Percentiles rank a stretch among this genome's conserved stretches.
Conservation (phyloP, 1,140 invertebrate genomes). For the Aphelinus atriplicis region DNA sequence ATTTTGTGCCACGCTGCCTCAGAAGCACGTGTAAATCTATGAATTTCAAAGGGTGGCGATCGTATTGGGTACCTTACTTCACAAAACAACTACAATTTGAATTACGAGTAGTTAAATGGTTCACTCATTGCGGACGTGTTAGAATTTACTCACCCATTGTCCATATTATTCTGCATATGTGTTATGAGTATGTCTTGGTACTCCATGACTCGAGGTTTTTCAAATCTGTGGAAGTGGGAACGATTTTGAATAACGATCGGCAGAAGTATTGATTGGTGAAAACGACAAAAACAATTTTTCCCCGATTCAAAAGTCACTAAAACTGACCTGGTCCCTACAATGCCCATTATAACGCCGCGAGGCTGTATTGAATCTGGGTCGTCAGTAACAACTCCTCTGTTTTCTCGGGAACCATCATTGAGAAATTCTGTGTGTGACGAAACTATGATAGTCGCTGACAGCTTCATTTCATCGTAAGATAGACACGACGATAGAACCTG, state of each 20-base stretch:
- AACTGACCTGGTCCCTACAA: conserved; percentile 55
- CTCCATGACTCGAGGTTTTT: conserved; percentile 66
- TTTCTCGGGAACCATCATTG: conserved; percentile 72
- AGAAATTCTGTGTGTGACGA: conserved; percentile 73
- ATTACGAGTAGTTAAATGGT: too few species aligned
- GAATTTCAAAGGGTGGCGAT: too few species aligned
- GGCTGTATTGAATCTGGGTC: conserved; percentile 55
- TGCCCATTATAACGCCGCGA: conserved; percentile 59
- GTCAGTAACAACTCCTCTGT: conserved; percentile 64
- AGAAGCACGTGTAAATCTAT: too few species aligned
- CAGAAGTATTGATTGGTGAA: too few species aligned
- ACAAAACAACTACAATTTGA: too few species aligned
- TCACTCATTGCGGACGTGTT: too few species aligned
- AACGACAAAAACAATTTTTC: too few species aligned
- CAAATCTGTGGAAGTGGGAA: conserved; percentile 54
- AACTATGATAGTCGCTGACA: conserved; percentile 71
- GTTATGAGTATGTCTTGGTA: conserved; percentile 69
- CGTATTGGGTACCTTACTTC: too few species aligned
- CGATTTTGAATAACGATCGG: too few species aligned
- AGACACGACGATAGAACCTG: conserved; percentile 65
- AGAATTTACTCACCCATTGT: conserved; percentile 60
- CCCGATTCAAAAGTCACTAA: too few species aligned
- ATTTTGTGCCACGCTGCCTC: too few species aligned
- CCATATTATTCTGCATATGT: conserved; percentile 63
- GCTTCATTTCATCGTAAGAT: conserved; percentile 71